Base-by-base conservation (phyloP, 2,797 vertebrate species). In the Labroides dimidiatus region DNA sequence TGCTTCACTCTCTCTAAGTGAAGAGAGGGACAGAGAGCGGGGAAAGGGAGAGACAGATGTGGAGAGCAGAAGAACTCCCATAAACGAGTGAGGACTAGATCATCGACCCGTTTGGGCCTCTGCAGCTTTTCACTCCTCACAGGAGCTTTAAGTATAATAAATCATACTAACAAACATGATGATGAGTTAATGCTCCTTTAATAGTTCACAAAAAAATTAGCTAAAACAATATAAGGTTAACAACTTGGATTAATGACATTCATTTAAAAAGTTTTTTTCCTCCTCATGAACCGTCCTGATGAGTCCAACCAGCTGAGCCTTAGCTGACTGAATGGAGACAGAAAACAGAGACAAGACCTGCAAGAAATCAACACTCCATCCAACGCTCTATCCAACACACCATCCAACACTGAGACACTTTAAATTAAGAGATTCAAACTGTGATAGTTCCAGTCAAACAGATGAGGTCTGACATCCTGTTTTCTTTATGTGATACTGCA, bases 141-240 rank as follows among this genome's bases (percentile, higher is more conserved):
- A 27, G 24, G 24, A 27, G 6, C 3, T 27, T 27, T 27, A n/a
- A n/a, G n/a, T n/a, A 3, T 27, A 27, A 27, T 27, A 27, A 27
- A 27, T 3, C 30, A 33, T 6, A 6, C 13, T 75, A 36, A 74
- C 33, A 74, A 4, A 66, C 37, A 19, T 1, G 13, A 30, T 16
- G 21, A 42, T 30, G 64, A 49, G 19, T 81, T 65, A 2, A 67
- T 67, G 66, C 20, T 63, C 0, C 0, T 91, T 92, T 87, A 85
- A 86, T 89, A 66, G 10, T 49, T 64, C 60, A 72, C 62, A 78
- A 77, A 66, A 73, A 71, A 59, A 37, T 64, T 50, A 36, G 23
- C 17, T 74, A 57, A 84, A 85, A 82, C 56, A 72, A 77, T 71
- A 49, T 42, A 24, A 69, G 7, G 27, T 75, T 68, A 78, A 41